Evolutionary conservation across 2,113 vertebrate species (phyloP).

Genomic region (Etheostoma cragini): DNA sequence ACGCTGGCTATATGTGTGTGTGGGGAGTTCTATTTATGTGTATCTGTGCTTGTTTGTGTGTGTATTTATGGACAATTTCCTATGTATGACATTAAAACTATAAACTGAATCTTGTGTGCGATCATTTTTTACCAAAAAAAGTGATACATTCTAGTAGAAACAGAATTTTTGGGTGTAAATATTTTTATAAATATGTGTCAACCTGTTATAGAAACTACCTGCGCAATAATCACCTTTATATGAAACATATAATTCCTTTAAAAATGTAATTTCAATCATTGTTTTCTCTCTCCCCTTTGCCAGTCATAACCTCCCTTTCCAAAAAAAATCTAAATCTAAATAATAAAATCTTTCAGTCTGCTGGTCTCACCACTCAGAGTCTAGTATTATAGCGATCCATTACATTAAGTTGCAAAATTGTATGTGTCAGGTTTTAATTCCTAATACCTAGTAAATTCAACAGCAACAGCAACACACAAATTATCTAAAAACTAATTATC

Average conservation of each 20-base stretch:
- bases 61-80: not conserved
- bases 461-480: not conserved
- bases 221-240: not conserved
- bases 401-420: not conserved
- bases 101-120: not conserved
- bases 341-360: not conserved
- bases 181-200: not conserved
- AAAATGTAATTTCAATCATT: not conserved
- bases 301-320: not conserved
- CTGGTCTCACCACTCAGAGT: not conserved
- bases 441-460: not conserved
- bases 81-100: not conserved
- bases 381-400: not conserved
- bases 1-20: constrained; percentile 22
- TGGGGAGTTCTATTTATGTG: not conserved
- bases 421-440: not conserved
- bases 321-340: not conserved
- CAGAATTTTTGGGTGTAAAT: not conserved
- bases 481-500: not conserved
- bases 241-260: not conserved
- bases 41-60: not conserved
- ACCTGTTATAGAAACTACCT: not conserved
- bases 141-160: not conserved
- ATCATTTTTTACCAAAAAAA: not conserved
- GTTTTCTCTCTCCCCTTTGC: not conserved